These are phyloP conservation scores for Neopipo cinnamomea DNA, from an alignment of 2,113 vertebrate species.

Conservation along the genomic window DNA sequence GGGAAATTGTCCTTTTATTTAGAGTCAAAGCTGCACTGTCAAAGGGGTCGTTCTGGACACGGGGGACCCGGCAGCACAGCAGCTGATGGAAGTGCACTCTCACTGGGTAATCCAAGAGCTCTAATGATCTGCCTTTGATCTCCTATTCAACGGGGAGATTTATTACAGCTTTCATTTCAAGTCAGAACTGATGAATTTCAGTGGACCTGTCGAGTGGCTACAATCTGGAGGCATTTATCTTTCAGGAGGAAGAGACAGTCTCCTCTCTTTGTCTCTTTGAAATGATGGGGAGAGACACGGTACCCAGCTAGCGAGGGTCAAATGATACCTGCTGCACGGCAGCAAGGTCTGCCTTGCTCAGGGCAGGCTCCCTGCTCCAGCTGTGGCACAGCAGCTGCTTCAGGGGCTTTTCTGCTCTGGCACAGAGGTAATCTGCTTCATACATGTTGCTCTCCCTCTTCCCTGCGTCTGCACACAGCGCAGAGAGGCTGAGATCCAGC, in stretches of 20 bases:
- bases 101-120: slow-evolving; percentile 52
- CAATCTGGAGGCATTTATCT: slow-evolving; percentile 53
- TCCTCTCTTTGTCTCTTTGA: slow-evolving; percentile 24
- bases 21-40: neutral
- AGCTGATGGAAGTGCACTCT: slow-evolving; percentile 8
- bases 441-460: neutral
- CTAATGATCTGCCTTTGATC: slow-evolving; percentile 67
- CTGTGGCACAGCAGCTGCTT: neutral
- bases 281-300: neutral
- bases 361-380: neutral
- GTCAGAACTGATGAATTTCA: slow-evolving; percentile 55
- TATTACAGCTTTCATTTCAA: slow-evolving; percentile 60
- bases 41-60: neutral
- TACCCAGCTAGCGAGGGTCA: neutral
- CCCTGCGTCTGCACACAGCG: neutral
- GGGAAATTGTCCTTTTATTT: neutral
- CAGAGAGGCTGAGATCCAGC: neutral
- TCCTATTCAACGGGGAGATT: slow-evolving; percentile 48
- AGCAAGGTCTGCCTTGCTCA: neutral
- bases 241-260: slow-evolving; percentile 12
- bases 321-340: neutral
- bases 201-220: slow-evolving; percentile 39
- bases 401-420: neutral
- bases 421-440: neutral
- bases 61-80: neutral